Evolutionary conservation across 2,113 vertebrate species (phyloP), one percentile per base, ranked within the genome.

Genomic region (Pseudorasbora parva): DNA sequence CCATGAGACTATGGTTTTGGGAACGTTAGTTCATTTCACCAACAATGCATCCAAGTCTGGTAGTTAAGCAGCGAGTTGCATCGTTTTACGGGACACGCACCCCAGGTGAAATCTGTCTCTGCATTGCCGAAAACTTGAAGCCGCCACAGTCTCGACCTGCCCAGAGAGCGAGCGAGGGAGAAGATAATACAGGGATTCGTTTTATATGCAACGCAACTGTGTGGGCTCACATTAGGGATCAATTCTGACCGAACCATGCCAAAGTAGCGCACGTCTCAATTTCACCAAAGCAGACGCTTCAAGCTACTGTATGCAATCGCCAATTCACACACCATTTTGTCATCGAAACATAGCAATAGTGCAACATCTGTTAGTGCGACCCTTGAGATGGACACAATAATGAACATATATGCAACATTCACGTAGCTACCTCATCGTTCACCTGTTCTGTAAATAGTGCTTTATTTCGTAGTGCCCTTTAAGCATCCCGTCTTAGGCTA

Each of bases 401-500:
- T 59, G 1, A 57, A 82, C 23, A 71, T 51, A 54, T 91, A 93
- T 89, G 92, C 92, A 94, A 91, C 92, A 76, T 87, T 89, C 91
- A 91, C 91, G 90, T 93, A 93, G 90, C 92, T 93, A 93, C 93
- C 93, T 94, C 94, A 93, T 91, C 78, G 27, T 54, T 56, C 62
- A 71, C 71, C 25, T 49, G 64, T n/a, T 30, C 23, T 82, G 81
- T 62, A 62, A 82, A 83, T 74, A 59, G 30, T 74, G 54, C n/a
- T 73, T 45, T 8, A 23, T 27, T 49, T 73, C 43, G 59, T 27
- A 27, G 59, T 30, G 30, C 7, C 3, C 43, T 25, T 27, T 17
- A 27, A 5, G 30, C 25, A 30, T 8, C 23, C 43, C 69, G 81
- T 60, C 2, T 6, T n/a, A n/a, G n/a, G n/a, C n/a, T 21, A 54